Base-by-base conservation (phyloP, 2,797 vertebrate species). In the Gymnocypris eckloni region DNA sequence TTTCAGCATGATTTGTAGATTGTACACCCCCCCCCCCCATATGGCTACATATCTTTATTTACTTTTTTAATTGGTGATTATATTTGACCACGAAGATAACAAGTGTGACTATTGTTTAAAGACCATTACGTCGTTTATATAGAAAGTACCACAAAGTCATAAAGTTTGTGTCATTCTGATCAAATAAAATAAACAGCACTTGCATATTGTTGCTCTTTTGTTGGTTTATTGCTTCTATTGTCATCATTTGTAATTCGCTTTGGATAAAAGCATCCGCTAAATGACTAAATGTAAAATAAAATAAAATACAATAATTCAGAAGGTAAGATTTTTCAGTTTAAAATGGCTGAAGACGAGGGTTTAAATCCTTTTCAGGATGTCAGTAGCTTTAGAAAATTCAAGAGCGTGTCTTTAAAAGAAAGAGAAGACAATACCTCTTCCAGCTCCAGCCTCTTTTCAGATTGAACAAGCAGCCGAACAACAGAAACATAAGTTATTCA, bases 391-490 rank as follows among this genome's bases (percentile, higher is more conserved):
- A 12, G 18, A 11, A 41, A 61, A 64, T 12, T 45, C 9, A 45
- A 79, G 4, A 64, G 45, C 28, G n/a, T 64, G 12, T 10, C 37
- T 20, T 71, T 69, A 7, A 3, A 43, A 72, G 9, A 59, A 64
- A 18, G 8, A 67, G 0, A 18, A 41, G 56, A 45, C 13, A 39
- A 52, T 81, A 91, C 91, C 89, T 91, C 89, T 76, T 90, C 91
- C 89, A 89, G 81, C 69, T 91, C 89, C 80, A 87, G 81, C 10
- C 81, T 87, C 88, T 91, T 89, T 82, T 83, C 54, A 52, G 56
- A 73, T 75, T 50, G 52, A 82, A 64, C 84, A 85, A 37, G 43
- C 67, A 82, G 69, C 22, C 20, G 45, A 15, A 73, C 1, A 20
- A 39, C 10, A 56, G 20, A 59, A 59, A 52, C 37, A 69, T 15